Evolutionary conservation across 2,113 vertebrate genomes (phyloP), one percentile per base, ranked within the genome.

Genomic region (Meleagris gallopavo): DNA sequence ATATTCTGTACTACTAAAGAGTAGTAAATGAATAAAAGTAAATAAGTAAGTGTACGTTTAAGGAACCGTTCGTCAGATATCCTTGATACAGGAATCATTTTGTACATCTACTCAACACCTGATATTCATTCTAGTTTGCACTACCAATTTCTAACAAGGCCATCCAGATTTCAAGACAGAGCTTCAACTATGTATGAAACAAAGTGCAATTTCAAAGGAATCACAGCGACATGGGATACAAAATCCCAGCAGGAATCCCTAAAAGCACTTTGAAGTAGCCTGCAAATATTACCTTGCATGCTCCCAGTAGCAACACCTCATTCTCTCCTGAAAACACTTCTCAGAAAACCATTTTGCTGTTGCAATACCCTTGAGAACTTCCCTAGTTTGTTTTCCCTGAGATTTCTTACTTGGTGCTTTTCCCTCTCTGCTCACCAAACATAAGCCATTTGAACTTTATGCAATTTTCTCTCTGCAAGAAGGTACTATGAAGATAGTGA

Each of bases 161-260:
- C 11, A 48, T 17, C 1, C 32, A 77, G 7, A 22, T 41, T 66
- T 58, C 36, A 76, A 34, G 36, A 64, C 17, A 40, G 46, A 40
- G 10, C 34, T 81, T 90, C 34, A 24, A 69, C 58, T 17, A 10
- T 48, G 25, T 43, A 82, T 11, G 34, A 88, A 61, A 54, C 41
- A 22, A 78, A 89, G 9, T 2, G 3, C 14, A 34, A 30, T 70
- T 79, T 79, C n/a, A 83, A 62, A 57, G 17, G 25, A 48, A 71
- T 67, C 8, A 27, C 0, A 0, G n/a, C 5, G 7, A 75, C 57
- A 52, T 0, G 3, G 19, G 19, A 79, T 32, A 86, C 16, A 54
- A 79, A 91, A 91, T 57, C 22, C 19, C 29, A 79, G 29, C 32
- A 92, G 30, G 25, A 64, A 89, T 45, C 34, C 16, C 67, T 20